Evolutionary conservation across 2,113 vertebrate species (phyloP).

Genomic region (Synchiropus splendidus): DNA sequence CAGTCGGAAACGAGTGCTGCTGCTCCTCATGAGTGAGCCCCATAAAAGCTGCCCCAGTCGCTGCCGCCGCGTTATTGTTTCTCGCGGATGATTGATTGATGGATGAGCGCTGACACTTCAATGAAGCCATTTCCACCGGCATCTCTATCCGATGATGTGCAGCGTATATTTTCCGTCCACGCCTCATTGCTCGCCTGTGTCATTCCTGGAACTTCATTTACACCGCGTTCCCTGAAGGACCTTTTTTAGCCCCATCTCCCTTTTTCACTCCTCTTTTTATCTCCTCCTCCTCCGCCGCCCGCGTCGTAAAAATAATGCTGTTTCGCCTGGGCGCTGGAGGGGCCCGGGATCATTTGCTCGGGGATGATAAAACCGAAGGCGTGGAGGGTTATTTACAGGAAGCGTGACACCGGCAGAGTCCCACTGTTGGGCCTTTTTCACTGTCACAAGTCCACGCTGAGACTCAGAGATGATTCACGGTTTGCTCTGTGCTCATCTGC

Average conservation of each 20-base stretch:
- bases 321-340: slow-evolving; percentile 69
- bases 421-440: slow-evolving; percentile 44
- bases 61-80: slow-evolving; percentile 90
- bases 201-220: slow-evolving; percentile 99
- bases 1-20: slow-evolving; percentile 79
- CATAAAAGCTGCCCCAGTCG: slow-evolving; percentile 82
- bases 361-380: slow-evolving; percentile 64
- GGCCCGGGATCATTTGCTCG: slow-evolving; percentile 58
- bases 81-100: slow-evolving; percentile 99
- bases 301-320: slow-evolving; percentile 87
- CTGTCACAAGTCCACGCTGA: slow-evolving; percentile 48
- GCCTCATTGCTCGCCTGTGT: slow-evolving; percentile 99
- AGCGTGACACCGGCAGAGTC: slow-evolving; percentile 48
- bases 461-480: slow-evolving; percentile 1
- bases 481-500: no score
- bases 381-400: slow-evolving; percentile 67
- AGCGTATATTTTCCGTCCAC: slow-evolving; percentile 99
- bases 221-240: slow-evolving; percentile 96
- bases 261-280: slow-evolving; percentile 51
- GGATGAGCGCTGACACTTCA: slow-evolving; percentile 98
- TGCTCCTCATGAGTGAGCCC: slow-evolving; percentile 98
- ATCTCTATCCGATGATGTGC: slow-evolving; percentile 99
- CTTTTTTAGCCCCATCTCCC: slow-evolving; percentile 80
- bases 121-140: slow-evolving; percentile 99
- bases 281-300: slow-evolving; percentile 61